Evolutionary conservation across 1,140 invertebrate species (phyloP).

Genomic region (Drosophila saltans): DNA sequence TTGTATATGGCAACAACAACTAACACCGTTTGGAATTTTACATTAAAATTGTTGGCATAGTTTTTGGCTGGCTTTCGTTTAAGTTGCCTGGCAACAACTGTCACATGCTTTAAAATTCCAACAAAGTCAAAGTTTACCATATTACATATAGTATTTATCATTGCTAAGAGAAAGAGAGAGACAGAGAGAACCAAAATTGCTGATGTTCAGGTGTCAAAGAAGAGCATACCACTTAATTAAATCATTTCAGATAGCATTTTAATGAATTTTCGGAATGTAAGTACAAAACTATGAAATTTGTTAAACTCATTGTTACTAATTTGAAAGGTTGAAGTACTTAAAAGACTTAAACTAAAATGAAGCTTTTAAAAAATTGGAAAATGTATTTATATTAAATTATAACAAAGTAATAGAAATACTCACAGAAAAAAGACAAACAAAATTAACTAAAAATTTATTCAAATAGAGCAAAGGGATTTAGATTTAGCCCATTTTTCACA

Average conservation of each 20-base stretch:
- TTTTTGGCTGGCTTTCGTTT: slow-evolving; percentile 49
- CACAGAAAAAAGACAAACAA: too few relatives aligned
- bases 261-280: not conserved
- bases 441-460: too few relatives aligned
- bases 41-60: slow-evolving; percentile 79
- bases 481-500: too few relatives aligned
- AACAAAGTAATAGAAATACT: too few relatives aligned
- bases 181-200: not conserved
- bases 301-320: not conserved
- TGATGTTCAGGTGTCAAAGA: slow-evolving; percentile 3
- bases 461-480: too few relatives aligned
- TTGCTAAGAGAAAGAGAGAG: not conserved
- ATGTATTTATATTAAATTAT: too few relatives aligned
- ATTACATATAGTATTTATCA: slow-evolving; percentile 7
- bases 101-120: slow-evolving; percentile 45
- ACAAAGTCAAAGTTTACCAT: slow-evolving; percentile 30
- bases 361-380: too few relatives aligned
- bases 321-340: not conserved
- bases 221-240: slow-evolving; percentile 4
- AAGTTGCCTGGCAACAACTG: slow-evolving; percentile 43
- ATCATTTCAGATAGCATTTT: slow-evolving; percentile 1
- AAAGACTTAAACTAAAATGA: too few relatives aligned
- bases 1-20: slow-evolving; percentile 17
- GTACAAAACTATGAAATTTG: not conserved
- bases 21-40: slow-evolving; percentile 60